Evolutionary conservation across 2,888 invertebrate genomes (phyloP).

Genomic region (Coelinius sp.): DNA sequence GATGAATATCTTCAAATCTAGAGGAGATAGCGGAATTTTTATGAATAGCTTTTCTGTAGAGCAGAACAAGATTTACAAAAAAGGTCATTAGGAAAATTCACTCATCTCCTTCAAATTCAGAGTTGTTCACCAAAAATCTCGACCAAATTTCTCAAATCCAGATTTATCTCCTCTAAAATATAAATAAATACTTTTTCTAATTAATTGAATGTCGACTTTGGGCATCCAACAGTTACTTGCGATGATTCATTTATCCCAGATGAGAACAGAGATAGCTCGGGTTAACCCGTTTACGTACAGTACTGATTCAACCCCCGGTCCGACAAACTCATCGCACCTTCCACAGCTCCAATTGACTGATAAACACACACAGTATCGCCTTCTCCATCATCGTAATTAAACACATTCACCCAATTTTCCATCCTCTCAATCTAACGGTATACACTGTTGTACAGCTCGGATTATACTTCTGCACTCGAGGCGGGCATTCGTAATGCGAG

Average conservation of each 20-base stretch:
- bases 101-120: too few species aligned
- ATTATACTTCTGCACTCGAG: slow-evolving; percentile 39
- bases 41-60: too few species aligned
- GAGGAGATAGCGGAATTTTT: too few species aligned
- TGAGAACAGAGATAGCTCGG: slow-evolving; percentile 36
- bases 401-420: slow-evolving; percentile 23
- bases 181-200: not conserved
- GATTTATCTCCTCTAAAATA: not conserved
- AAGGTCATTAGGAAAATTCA: too few species aligned
- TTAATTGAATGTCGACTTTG: not conserved
- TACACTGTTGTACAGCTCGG: slow-evolving; percentile 26
- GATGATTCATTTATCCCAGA: slow-evolving; percentile 41
- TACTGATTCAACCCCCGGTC: slow-evolving; percentile 36
- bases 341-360: not conserved
- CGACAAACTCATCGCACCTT: slow-evolving; percentile 13
- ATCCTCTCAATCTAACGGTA: not conserved
- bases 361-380: not conserved
- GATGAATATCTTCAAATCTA: too few species aligned
- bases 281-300: slow-evolving; percentile 63
- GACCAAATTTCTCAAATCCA: not conserved
- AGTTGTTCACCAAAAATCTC: not conserved
- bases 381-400: slow-evolving; percentile 24
- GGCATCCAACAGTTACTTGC: slow-evolving; percentile 29
- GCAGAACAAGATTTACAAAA: too few species aligned
- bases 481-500: slow-evolving; percentile 60